Evolutionary conservation across 1,140 invertebrate species (phyloP), one percentile per base, ranked within the genome.

Genomic region (Eriocheir sinensis): DNA sequence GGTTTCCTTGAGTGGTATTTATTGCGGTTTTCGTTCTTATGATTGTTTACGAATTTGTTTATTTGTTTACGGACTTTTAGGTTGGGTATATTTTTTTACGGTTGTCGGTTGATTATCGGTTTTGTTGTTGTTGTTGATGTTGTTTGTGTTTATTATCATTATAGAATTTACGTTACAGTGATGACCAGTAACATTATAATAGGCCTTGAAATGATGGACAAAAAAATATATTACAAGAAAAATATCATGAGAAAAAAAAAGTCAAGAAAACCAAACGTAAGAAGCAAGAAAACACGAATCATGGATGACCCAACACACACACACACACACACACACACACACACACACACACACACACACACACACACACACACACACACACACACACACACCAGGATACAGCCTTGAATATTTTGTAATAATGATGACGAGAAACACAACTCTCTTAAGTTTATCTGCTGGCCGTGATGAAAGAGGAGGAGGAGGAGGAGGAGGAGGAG

Each of bases 281-380:
- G n/a, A 72, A 72, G 12, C 15, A 12, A 72, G 12, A 72, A 12
- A 72, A 12, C 60, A 12, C n/a, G 60, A 15, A 15, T 15, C 60
- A 72, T n/a, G n/a, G 15, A 72, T 72, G n/a, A 72, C 15, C n/a
- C n/a, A 12, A 72, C 60, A 72, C 60, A 72, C n/a, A 72, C 83
- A 86, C 83, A 0, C 83, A 86, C 83, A 86, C 83, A 86, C 83
- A 86, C 83, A 86, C 21, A 86, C 83, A 1, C 83, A 86, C 83
- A 86, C 83, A 86, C 83, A 0, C 34, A n/a, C 83, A 1, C 21
- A 86, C 83, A 1, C 83, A 86, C 83, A 2, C 21, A 86, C 83
- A 34, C 83, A n/a, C 83, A 0, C 83, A 86, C 83, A 0, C 34
- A 86, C 34, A 1, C 83, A 86, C 83, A 0, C 34, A 86, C 83